These are phyloP conservation scores for Drosophila erecta DNA, from an alignment of 1,140 invertebrate genomes.

Conservation along the genomic window DNA sequence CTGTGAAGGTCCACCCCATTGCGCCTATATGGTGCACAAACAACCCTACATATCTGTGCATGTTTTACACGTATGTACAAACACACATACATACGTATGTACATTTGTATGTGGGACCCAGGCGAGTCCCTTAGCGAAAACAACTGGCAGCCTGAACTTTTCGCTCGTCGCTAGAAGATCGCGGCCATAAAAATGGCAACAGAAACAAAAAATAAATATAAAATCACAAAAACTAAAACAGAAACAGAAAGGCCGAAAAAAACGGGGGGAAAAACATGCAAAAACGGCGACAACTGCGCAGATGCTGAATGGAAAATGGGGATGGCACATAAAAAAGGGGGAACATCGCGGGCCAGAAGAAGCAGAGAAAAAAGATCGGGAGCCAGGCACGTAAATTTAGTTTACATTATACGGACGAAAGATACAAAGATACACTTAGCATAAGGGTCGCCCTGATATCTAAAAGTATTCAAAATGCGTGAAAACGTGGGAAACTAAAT, in stretches of 20 bases:
- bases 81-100: constrained; percentile 1
- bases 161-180: constrained; percentile 71
- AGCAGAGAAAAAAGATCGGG: constrained; percentile 27
- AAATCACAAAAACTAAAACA: constrained; percentile 46
- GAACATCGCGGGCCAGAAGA: constrained; percentile 11
- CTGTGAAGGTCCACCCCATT: constrained; percentile 19
- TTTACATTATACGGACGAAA: constrained; percentile 64
- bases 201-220: constrained; percentile 47
- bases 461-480: not conserved
- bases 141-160: constrained; percentile 59
- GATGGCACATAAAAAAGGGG: constrained; percentile 36
- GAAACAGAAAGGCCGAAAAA: constrained; percentile 25
- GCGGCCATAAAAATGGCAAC: constrained; percentile 65
- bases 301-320: constrained; percentile 60
- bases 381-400: constrained; percentile 68
- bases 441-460: not conserved
- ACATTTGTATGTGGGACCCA: constrained; percentile 17
- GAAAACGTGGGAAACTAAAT: too few species aligned
- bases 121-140: constrained; percentile 49
- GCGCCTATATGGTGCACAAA: constrained; percentile 6
- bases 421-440: constrained; percentile 38
- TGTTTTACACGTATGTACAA: not conserved
- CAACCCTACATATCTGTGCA: not conserved
- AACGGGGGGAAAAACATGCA: constrained; percentile 55
- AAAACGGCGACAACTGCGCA: constrained; percentile 75